A percentile compares a stretch with the other conserved stretches of the same genome.
Evolutionary conservation across 2,888 invertebrate species (phyloP).

Genomic region (Plebejus anna): DNA sequence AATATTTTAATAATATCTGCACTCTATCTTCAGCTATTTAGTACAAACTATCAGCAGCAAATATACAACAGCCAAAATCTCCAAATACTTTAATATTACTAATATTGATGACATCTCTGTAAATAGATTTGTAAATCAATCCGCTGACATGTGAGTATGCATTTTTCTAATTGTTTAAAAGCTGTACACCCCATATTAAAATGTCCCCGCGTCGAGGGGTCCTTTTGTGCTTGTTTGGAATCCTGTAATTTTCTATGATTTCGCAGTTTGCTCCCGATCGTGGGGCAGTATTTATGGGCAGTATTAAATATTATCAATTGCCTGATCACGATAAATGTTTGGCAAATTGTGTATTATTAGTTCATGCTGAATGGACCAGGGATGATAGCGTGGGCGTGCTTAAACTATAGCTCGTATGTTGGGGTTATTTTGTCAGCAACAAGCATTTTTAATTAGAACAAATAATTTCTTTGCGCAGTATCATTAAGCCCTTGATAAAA

Average conservation of each 20-base stretch:
- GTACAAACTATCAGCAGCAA: not conserved
- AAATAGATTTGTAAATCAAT: constrained; percentile 20
- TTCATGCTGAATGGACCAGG: not conserved
- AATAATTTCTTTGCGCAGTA: constrained; percentile 23
- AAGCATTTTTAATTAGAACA: constrained; percentile 13
- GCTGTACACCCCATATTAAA: constrained; percentile 68
- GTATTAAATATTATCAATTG: constrained; percentile 55
- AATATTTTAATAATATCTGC: not conserved
- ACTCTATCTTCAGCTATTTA: too few relatives aligned
- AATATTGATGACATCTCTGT: constrained; percentile 4
- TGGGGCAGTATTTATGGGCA: constrained; percentile 53
- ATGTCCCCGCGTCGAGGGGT: constrained; percentile 68
- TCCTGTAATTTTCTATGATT: constrained; percentile 75
- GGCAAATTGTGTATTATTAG: constrained; percentile 6
- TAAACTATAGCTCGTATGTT: not conserved
- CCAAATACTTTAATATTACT: not conserved
- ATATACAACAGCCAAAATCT: not conserved
- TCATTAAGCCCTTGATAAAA: constrained; percentile 51
- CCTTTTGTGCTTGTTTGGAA: constrained; percentile 66
- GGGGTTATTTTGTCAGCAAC: not conserved
- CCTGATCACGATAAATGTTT: constrained; percentile 16
- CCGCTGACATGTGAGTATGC: constrained; percentile 26
- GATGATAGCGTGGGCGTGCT: not conserved
- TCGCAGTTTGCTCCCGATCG: constrained; percentile 70
- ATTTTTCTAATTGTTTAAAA: constrained; percentile 57